Evolutionary conservation across 2,113 vertebrate genomes (phyloP), one percentile per base, ranked within the genome.

Genomic region (Lichenostomus cassidix): DNA sequence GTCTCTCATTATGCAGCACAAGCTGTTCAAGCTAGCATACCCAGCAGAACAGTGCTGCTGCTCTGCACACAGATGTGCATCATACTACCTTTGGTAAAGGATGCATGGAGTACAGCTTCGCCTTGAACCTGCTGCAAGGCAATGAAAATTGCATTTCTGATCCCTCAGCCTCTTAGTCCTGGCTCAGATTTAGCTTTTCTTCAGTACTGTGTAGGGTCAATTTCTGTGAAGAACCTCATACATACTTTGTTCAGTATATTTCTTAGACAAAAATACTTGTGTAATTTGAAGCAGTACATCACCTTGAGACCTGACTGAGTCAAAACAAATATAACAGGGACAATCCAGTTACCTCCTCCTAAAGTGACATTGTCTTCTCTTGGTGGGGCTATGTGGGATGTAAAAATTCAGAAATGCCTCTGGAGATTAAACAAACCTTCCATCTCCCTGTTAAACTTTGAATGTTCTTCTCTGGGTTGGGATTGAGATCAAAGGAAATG

Each of bases 1-100:
- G 70, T 87, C 59, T 89, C 74, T 91, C 53, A 42, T 89, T 89
- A 74, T 80, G 59, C 68, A 83, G 35, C 33, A 55, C 24, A 74
- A 74, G 47, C 75, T 89, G 52, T 63, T 88, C 29, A 52, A 16
- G 31, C 59, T 53, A 60, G 73, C 5, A 5, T 33, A 39, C 62
- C 46, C 55, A 58, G 33, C 47, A 74, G 59, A 37, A 18, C 18
- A 7, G 41, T 19, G 1, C 11, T 79, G 5, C 49, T 85, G 21
- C n/a, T 47, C 1, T 3, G 16, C n/a, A 22, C 44, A 5, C 10
- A 29, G 31, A 18, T 5, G 12, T 27, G 47, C 1, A 0, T 37
- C 0, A 0, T 46, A 25, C 55, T 58, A 2, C 23, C 53, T 31
- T 24, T 6, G 24, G 37, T 28, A 69, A 41, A 44, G 63, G n/a